Conservation (phyloP, 2,113 vertebrate genomes). For the Ailurus styani region DNA sequence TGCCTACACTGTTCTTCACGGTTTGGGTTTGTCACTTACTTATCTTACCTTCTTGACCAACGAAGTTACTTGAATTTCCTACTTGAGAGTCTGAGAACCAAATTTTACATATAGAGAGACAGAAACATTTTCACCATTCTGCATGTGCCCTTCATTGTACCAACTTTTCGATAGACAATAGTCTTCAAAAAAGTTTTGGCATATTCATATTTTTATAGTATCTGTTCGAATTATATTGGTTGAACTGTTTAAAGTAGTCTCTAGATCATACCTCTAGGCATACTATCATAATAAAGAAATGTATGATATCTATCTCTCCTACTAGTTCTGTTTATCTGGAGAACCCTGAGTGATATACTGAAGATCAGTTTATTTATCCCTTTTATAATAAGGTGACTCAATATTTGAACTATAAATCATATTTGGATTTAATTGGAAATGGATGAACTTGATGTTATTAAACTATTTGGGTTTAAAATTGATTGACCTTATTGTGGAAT, state of each 20-base stretch:
- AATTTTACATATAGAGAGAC: neutral
- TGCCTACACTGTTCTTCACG: neutral
- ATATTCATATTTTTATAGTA: neutral
- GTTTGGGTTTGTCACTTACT: neutral
- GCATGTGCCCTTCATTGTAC: neutral
- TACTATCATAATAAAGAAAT: neutral
- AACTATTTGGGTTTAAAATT: neutral
- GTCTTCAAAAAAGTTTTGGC: neutral
- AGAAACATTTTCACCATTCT: neutral
- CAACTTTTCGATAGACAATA: neutral
- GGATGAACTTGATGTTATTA: neutral
- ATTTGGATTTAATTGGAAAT: neutral
- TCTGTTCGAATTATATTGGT: neutral
- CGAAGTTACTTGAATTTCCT: neutral
- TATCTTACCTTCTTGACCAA: neutral
- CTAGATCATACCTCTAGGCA: neutral
- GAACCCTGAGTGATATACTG: neutral
- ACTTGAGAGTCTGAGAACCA: neutral
- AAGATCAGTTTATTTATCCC: neutral
- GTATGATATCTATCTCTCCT: neutral
- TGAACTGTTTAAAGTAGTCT: neutral
- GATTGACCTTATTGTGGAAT: neutral
- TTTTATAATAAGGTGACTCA: neutral
- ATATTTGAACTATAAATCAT: neutral
- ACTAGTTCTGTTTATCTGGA: neutral